Evolutionary conservation across 1,140 invertebrate genomes (phyloP).

Genomic region (Musca domestica): DNA sequence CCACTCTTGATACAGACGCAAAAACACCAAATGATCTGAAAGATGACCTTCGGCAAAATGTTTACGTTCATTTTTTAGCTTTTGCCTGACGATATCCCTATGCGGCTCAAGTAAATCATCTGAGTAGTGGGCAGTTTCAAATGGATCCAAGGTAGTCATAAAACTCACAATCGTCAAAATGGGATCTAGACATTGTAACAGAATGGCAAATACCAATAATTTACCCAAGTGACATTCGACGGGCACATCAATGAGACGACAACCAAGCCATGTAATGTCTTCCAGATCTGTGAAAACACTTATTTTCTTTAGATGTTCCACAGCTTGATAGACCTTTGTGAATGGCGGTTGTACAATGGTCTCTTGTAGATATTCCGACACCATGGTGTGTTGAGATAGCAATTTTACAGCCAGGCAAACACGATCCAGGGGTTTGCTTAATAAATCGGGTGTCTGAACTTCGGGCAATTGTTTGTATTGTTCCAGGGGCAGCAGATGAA

Average conservation of each 20-base stretch:
- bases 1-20: conserved; percentile 83
- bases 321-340: conserved; percentile 73
- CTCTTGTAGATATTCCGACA: conserved; percentile 40
- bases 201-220: conserved; percentile 85
- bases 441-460: conserved; percentile 26
- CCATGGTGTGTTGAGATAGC: conserved; percentile 32
- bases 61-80: conserved; percentile 59
- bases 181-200: conserved; percentile 93
- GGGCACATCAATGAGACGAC: conserved; percentile 83
- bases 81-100: conserved; percentile 62
- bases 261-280: conserved; percentile 81
- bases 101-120: conserved; percentile 49
- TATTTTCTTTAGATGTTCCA: conserved; percentile 79
- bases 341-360: conserved; percentile 65
- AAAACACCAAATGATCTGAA: conserved; percentile 89
- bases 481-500: conserved; percentile 35
- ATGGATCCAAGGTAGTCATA: conserved; percentile 77
- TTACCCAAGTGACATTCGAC: conserved; percentile 89
- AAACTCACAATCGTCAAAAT: conserved; percentile 88
- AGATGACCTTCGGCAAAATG: conserved; percentile 73
- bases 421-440: conserved; percentile 39
- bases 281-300: conserved; percentile 81
- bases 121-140: conserved; percentile 32
- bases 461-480: conserved; percentile 26
- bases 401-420: conserved; percentile 41